These are phyloP conservation scores for Eremophila alpestris DNA, from an alignment of 2,797 vertebrate species.

Conservation along the genomic window DNA sequence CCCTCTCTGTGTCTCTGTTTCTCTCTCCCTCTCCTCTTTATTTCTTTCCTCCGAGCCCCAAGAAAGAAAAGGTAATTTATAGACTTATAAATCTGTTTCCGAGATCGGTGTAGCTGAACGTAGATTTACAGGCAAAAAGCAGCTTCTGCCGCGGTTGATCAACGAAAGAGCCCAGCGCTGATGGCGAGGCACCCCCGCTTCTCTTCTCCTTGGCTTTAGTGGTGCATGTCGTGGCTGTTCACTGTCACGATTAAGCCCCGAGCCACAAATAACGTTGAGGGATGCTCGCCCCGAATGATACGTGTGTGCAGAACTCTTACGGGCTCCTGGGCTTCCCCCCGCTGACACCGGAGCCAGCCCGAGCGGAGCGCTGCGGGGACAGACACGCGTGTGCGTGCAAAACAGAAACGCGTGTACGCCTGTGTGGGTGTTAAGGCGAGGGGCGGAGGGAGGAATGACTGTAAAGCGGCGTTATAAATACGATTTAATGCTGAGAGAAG, in stretches of 20 bases:
- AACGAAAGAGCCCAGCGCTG: neutral
- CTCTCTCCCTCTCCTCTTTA: neutral
- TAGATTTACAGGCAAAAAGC: neutral
- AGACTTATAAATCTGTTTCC: conserved; percentile 34
- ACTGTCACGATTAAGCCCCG: neutral
- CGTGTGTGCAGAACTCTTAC: fast-evolving
- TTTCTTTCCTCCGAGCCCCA: neutral
- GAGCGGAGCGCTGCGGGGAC: neutral
- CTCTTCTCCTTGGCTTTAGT: neutral
- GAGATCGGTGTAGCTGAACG: neutral
- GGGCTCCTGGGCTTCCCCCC: neutral
- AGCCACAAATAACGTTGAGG: neutral
- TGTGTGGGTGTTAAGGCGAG: neutral
- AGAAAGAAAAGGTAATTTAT: conserved; percentile 12
- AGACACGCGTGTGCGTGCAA: neutral
- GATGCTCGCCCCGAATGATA: neutral
- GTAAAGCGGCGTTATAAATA: neutral
- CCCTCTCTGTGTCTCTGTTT: neutral
- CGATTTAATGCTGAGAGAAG: neutral
- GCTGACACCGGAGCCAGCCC: neutral
- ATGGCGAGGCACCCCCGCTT: neutral
- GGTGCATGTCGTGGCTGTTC: neutral
- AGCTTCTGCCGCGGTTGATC: neutral
- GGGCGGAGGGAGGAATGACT: neutral
- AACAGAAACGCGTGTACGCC: neutral